A percentile compares a stretch with the other conserved stretches of the same genome.
These are phyloP conservation scores for Lochmaea capreae DNA, from an alignment of 2,888 invertebrate genomes.

Conservation along the genomic window DNA sequence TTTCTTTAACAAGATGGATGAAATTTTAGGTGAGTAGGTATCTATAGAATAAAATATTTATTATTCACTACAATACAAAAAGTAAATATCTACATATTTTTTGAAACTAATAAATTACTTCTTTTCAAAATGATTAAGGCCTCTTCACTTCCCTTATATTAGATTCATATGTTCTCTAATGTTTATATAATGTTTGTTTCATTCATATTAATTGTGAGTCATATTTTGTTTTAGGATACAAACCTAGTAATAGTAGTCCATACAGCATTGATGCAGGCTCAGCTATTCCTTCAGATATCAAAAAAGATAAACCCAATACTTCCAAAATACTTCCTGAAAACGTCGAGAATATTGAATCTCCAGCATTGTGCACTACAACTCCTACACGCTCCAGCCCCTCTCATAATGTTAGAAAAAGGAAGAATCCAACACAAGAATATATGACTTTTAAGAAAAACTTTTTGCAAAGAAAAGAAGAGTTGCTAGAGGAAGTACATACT, in stretches of 20 bases:
- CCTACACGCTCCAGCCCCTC: background rate
- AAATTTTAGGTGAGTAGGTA: background rate
- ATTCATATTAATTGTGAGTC: background rate
- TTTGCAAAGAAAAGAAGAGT: background rate
- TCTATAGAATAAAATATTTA: background rate
- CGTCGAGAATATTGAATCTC: background rate
- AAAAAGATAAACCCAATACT: background rate
- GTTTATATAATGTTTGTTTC: too few species aligned
- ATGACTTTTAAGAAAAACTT: background rate
- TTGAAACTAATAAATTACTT: background rate
- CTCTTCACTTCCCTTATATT: too few species aligned
- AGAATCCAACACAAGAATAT: background rate
- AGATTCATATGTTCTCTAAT: too few species aligned
- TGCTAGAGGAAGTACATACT: background rate
- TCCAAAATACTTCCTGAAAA: background rate
- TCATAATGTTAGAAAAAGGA: background rate
- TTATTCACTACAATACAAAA: background rate
- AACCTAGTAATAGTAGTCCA: background rate
- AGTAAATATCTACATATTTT: background rate
- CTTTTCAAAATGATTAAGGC: background rate
- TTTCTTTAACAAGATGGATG: background rate
- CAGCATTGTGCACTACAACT: background rate
- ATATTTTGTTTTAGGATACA: background rate
- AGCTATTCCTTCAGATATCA: background rate
- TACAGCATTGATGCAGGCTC: background rate